Conservation (phyloP, 2,888 invertebrate species). For the Drosophila tripunctata region DNA sequence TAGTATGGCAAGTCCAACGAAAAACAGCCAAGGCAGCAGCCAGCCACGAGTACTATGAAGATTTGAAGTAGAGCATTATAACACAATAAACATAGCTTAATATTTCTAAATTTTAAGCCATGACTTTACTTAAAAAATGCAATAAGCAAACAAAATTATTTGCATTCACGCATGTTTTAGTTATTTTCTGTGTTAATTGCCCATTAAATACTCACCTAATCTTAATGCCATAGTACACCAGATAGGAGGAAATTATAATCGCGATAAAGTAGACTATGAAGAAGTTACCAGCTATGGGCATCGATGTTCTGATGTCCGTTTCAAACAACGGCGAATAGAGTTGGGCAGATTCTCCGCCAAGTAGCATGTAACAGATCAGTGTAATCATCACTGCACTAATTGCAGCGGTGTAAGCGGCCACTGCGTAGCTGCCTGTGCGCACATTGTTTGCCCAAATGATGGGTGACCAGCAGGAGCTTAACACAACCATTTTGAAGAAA, state of each 20-base stretch:
- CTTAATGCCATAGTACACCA: conserved; percentile 81
- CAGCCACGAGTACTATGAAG: conserved; percentile 89
- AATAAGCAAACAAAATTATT: too few species aligned
- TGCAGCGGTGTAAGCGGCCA: conserved; percentile 91
- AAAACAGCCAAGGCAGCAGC: conserved; percentile 91
- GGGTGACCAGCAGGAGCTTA: conserved; percentile 94
- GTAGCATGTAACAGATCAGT: conserved; percentile 90
- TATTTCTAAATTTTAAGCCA: too few species aligned
- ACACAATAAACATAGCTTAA: too few species aligned
- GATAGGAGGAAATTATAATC: conserved; percentile 86
- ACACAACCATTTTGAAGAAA: conserved; percentile 86
- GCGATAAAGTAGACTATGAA: conserved; percentile 81
- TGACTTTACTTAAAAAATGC: too few species aligned
- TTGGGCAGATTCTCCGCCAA: conserved; percentile 95
- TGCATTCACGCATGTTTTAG: too few species aligned
- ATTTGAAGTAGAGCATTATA: not conserved
- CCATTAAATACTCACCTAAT: conserved; percentile 76
- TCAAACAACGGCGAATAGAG: conserved; percentile 95
- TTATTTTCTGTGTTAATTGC: too few species aligned
- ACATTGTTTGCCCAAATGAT: conserved; percentile 93
- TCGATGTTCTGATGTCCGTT: conserved; percentile 90
- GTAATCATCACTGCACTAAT: conserved; percentile 91
- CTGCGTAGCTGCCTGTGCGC: conserved; percentile 90
- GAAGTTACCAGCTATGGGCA: conserved; percentile 88
- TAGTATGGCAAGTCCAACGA: conserved; percentile 88